Base-by-base conservation (phyloP, 2,888 invertebrate genomes). In the Leucophenga montana region DNA sequence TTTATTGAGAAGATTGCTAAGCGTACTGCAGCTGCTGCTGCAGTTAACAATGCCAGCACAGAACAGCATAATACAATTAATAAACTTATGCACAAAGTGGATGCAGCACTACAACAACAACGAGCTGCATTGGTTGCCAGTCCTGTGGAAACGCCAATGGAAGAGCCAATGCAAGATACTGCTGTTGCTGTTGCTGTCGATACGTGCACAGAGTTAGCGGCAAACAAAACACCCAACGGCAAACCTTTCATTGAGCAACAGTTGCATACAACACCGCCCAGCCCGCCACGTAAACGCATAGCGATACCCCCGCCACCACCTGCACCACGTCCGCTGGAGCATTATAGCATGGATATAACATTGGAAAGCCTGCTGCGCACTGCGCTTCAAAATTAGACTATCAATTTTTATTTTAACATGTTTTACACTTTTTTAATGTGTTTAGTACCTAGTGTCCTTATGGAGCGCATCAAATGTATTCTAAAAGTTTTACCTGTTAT, bases 1-100 rank as follows among this genome's bases (percentile, higher is more conserved):
- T 86, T 88, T 48, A 76, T 88, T 22, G 87, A 88, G 50, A 88
- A 85, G 70, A 85, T 87, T 67, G 85, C 87, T 3, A 87, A 86
- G 66, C 80, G 85, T 5, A 80, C 75, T 27, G 77, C 81, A 48
- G 75, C 85, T 14, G 77, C 82, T 53, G 81, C 84, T 18, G 77
- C 22, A 4, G 48, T 5, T 57, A 82, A 77, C 69, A 82, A 78
- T 46, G 68, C 78, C 5, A 78, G 80, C 50, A 8, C 50, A n/a
- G 16, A n/a, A 8, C 44, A 79, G 20, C 78, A 82, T 39, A 84
- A 80, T 22, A 72, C 82, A 44, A 79, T 87, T 0, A 85, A 79
- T 69, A 83, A 85, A 39, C 75, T 87, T 56, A 79, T 86, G 68
- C 78, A 85, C 70, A 87, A 87, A 70, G 87, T 87, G n/a, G 87